phyloP scores from a whole-genome alignment of 2,113 vertebrate genomes.

The Aspidoscelis tigris region DNA sequence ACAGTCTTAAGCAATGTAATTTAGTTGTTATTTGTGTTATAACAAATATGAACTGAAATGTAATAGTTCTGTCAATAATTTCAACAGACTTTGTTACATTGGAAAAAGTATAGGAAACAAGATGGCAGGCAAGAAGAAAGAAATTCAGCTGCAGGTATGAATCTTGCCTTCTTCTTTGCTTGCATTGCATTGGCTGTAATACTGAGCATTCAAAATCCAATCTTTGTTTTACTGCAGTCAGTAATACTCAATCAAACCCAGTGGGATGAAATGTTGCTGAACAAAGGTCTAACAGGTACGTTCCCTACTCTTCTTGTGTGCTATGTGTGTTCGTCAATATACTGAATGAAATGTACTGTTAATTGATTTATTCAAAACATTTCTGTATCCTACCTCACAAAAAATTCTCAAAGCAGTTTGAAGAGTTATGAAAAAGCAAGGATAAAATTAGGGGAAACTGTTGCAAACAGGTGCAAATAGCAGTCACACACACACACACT shows the following conservation, averaged over 20 bases:
- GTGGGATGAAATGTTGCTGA: constrained; percentile 78
- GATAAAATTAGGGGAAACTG: too few relatives aligned
- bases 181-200: not conserved
- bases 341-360: too few relatives aligned
- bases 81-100: constrained; percentile 27
- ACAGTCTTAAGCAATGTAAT: too few relatives aligned
- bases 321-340: too few relatives aligned
- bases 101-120: constrained; percentile 34
- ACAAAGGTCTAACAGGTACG: constrained; percentile 78
- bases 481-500: too few relatives aligned
- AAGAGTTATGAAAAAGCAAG: too few relatives aligned
- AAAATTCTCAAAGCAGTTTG: too few relatives aligned
- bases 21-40: too few relatives aligned
- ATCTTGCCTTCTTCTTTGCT: not conserved
- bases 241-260: constrained; percentile 61
- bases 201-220: not conserved
- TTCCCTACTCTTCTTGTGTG: not conserved
- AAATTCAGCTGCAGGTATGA: constrained; percentile 75
- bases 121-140: constrained; percentile 77
- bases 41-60: too few relatives aligned
- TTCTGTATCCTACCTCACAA: too few relatives aligned
- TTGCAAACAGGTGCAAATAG: too few relatives aligned
- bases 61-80: not conserved
- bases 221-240: constrained; percentile 60
- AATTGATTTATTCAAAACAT: too few relatives aligned